A percentile compares a stretch with the other conserved stretches of the same genome.
These are phyloP conservation scores for Carollia perspicillata DNA, from an alignment of 2,113 vertebrate genomes.

Conservation along the genomic window DNA sequence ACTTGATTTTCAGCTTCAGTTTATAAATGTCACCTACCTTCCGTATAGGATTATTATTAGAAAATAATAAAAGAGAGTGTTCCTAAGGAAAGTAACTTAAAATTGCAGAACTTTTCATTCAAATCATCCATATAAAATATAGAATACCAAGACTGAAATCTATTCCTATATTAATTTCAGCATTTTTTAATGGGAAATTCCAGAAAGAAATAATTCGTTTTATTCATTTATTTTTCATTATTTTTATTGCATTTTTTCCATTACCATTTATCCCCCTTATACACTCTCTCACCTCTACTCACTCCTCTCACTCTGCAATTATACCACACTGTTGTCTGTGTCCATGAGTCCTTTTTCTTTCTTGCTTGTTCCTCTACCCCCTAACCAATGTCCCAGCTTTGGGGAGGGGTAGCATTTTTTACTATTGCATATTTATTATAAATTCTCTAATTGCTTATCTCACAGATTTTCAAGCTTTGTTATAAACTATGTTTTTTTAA, in stretches of 20 bases:
- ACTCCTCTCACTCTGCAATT: too few species aligned
- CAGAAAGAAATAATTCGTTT: too few species aligned
- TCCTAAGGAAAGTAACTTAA: neutral
- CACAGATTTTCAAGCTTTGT: neutral
- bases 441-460: slow-evolving; percentile 9
- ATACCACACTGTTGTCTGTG: too few species aligned
- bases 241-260: too few species aligned
- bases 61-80: neutral
- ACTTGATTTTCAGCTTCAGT: neutral
- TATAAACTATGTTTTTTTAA: neutral
- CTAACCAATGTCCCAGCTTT: too few species aligned
- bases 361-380: too few species aligned
- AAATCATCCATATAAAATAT: slow-evolving; percentile 31
- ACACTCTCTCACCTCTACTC: too few species aligned
- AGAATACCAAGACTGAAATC: neutral
- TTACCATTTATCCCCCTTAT: too few species aligned
- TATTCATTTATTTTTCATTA: too few species aligned
- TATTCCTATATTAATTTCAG: neutral
- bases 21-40: neutral
- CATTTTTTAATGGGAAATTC: neutral
- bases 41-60: neutral
- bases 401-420: neutral
- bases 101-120: neutral
- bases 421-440: neutral
- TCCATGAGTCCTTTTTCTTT: too few species aligned